Evolutionary conservation across 2,113 vertebrate genomes (phyloP), one percentile per base, ranked within the genome.

Genomic region (Pycnonotus jocosus): DNA sequence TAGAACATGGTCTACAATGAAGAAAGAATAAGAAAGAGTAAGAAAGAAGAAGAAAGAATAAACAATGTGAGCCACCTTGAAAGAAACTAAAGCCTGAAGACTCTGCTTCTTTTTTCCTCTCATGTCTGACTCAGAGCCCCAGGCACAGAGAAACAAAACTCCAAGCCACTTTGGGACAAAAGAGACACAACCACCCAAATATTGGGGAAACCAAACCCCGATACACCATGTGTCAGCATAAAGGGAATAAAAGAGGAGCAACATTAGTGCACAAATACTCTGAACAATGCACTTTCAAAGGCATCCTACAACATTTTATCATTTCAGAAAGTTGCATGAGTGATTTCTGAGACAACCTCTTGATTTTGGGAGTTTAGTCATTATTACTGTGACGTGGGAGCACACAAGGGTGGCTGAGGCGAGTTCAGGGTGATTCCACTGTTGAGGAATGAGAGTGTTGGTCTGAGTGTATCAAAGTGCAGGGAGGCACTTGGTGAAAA

Each of bases 391-490:
- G 28, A 4, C 7, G 0, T 56, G 47, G 73, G 50, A 56, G 15
- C 22, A 11, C 17, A 19, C 9, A 15, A 35, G 42, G 28, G 11
- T 33, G 44, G 7, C 1, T 64, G 37, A 92, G 33, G 24, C 1
- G 25, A 37, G 14, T 6, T 48, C 6, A 15, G 17, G 8, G 7
- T 11, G 16, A 27, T 81, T 37, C 73, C 19, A 13, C 33, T 28
- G 1, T 7, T 48, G 7, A 80, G 56, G 53, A 42, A 42, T 8
- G 20, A 31, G 31, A 38, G 35, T 27, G 16, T 2, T 44, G 28
- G 9, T 24, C 31, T 2, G 20, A 19, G 25, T 2, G 1, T 9
- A 3, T 15, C 15, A 2, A 40, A 37, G 16, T 12, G 47, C n/a
- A 79, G 42, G 18, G 12, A 28, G 57, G 28, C 11, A 54, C 13